Conservation (phyloP, 2,888 invertebrate genomes). For the Stenchaetothrips biformis region DNA sequence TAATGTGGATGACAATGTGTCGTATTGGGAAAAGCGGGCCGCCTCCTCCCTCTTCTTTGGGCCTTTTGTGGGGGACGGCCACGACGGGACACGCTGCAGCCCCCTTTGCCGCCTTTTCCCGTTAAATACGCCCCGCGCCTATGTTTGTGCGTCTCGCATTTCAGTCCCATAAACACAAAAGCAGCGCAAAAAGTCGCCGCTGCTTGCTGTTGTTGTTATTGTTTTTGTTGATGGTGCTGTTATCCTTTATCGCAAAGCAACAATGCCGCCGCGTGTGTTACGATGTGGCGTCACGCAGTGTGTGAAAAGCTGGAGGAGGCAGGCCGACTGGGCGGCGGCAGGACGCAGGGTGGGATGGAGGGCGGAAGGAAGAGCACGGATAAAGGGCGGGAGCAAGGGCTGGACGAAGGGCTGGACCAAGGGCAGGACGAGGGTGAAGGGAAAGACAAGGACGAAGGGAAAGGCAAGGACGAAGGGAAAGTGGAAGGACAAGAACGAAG, state of each 20-base stretch:
- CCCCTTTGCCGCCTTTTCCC: not conserved
- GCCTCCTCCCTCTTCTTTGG: not conserved
- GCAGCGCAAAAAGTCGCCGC: not conserved
- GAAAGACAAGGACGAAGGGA: too few relatives aligned
- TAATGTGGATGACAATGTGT: constrained; percentile 25
- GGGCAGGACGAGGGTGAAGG: not conserved
- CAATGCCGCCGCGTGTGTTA: constrained; percentile 1
- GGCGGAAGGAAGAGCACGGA: not conserved
- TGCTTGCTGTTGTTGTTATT: not conserved
- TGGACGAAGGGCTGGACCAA: not conserved
- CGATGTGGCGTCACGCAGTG: not conserved
- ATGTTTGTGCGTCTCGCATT: not conserved
- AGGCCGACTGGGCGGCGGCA: not conserved
- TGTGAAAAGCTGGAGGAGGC: not conserved
- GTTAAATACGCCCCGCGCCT: not conserved
- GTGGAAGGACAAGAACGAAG: too few relatives aligned
- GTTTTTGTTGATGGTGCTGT: not conserved
- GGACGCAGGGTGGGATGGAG: not conserved
- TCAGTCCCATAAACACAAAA: not conserved
- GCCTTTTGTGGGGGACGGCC: not conserved
- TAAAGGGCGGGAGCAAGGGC: not conserved
- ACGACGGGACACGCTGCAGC: not conserved
- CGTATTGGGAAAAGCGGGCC: not conserved
- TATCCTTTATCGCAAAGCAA: not conserved
- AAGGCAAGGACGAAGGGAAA: too few relatives aligned